These are phyloP conservation scores for Helicoverpa armigera DNA, from an alignment of 1,140 invertebrate species.

Conservation along the genomic window DNA sequence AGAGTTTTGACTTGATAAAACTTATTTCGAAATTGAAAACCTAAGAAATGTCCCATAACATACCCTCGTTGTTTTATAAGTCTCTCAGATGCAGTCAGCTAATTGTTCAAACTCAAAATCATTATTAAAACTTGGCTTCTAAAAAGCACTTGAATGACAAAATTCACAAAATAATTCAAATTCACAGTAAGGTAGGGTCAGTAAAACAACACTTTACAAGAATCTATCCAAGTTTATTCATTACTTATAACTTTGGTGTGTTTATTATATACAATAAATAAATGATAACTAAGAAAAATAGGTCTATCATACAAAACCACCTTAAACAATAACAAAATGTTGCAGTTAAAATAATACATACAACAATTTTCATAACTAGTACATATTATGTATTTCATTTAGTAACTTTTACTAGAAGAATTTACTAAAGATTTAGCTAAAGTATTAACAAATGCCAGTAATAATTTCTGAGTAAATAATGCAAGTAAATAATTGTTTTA, in stretches of 20 bases:
- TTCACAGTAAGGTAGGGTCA: conserved; percentile 5
- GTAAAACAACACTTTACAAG: conserved; percentile 76
- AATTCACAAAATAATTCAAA: no score
- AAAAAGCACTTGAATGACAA: no score
- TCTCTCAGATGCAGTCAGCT: no score
- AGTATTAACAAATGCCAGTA: conserved; percentile 50
- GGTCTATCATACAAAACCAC: conserved; percentile 64
- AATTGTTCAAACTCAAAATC: no score
- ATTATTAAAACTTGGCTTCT: no score
- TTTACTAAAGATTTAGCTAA: conserved; percentile 65
- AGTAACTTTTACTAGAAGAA: conserved; percentile 50
- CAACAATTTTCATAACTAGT: conserved; percentile 56
- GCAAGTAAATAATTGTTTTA: conserved; percentile 34
- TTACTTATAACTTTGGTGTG: conserved; percentile 85
- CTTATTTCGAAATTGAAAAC: neutral
- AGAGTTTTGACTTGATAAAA: conserved; percentile 2
- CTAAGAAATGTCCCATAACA: neutral
- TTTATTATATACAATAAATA: conserved; percentile 85
- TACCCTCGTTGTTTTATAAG: no score
- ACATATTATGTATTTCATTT: conserved; percentile 43
- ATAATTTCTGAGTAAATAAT: conserved; percentile 42
- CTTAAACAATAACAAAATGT: conserved; percentile 60
- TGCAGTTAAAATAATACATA: conserved; percentile 59
- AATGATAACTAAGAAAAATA: conserved; percentile 76
- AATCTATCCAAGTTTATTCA: conserved; percentile 81